Evolutionary conservation across 2,888 invertebrate species (phyloP), one percentile per base, ranked within the genome.

Genomic region (Encarsia formosa): DNA sequence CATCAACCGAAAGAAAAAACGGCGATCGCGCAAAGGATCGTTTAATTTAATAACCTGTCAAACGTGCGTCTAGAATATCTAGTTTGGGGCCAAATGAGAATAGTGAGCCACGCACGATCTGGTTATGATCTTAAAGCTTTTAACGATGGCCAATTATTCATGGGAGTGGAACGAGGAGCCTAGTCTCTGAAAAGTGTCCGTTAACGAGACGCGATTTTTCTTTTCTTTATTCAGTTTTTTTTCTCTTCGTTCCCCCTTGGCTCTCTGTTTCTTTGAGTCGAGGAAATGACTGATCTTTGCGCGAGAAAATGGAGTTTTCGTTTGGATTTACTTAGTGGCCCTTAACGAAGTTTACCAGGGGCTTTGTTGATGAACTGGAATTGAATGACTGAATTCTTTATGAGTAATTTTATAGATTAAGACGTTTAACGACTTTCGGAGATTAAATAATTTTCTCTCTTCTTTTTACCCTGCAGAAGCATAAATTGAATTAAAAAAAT

Each of bases 11-110:
- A 45, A 52, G 9, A 20, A 20, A 9, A 20, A 26, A 39, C n/a
- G 42, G 35, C 52, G 16, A 29, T 47, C 61, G 63, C 63, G 61
- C 62, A 65, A 66, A 67, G 66, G 68, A 70, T 70, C 69, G 66
- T 67, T 69, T 71, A 72, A 71, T 72, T 71, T 70, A 70, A 72
- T 71, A 70, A 71, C 65, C 66, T 66, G 64, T 69, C 64, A 61
- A 66, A 64, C 63, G 62, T 63, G 63, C 64, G 31, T 8, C 45
- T 35, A 24, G 40, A 32, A 18, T 35, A 37, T 15, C 34, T 9
- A 34, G 34, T 34, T 5, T 34, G 9, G 34, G n/a, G 5, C 34
- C 16, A 29, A 29, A 29, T 29, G 34, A 34, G 34, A 34, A 13
- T 34, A 13, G 34, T 11, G 29, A 29, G 29, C 29, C 38, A 29